These are phyloP conservation scores for Beaufortia kweichowensis DNA, from an alignment of 2,113 vertebrate genomes.

Conservation along the genomic window DNA sequence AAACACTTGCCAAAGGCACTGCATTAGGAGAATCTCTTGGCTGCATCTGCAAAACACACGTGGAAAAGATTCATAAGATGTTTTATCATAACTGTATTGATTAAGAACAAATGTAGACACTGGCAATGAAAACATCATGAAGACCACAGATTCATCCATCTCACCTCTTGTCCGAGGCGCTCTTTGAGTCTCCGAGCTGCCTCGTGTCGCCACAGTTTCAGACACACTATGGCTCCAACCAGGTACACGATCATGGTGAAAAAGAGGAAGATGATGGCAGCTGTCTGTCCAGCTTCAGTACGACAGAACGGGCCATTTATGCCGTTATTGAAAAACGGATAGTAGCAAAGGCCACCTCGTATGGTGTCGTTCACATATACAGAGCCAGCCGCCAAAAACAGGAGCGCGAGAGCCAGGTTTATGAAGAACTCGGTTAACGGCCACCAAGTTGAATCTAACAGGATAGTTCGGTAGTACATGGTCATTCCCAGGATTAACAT, in stretches of 20 bases:
- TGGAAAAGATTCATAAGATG: neutral
- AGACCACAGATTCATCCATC: constrained; percentile 23
- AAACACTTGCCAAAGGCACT: constrained; percentile 75
- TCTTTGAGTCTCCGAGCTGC: constrained; percentile 79
- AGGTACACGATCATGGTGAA: constrained; percentile 85
- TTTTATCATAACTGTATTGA: neutral
- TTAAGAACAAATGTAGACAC: neutral
- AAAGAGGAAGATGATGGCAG: constrained; percentile 93
- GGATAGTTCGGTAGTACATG: constrained; percentile 97
- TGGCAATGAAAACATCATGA: neutral
- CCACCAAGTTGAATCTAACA: constrained; percentile 95
- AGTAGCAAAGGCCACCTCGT: constrained; percentile 90
- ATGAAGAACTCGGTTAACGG: constrained; percentile 92
- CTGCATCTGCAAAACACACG: constrained; percentile 72
- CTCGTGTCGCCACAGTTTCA: constrained; percentile 94
- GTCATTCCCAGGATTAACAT: constrained; percentile 93
- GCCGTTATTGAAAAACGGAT: constrained; percentile 84
- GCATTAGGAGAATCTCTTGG: constrained; percentile 61
- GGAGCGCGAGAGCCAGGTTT: constrained; percentile 83
- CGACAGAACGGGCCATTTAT: constrained; percentile 86
- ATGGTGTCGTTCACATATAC: constrained; percentile 90
- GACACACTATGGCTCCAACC: constrained; percentile 82
- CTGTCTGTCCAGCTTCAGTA: constrained; percentile 90
- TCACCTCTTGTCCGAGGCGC: constrained; percentile 79
- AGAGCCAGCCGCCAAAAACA: constrained; percentile 88